Percentiles rank a stretch among this genome's conserved stretches.
Evolutionary conservation across 1,140 invertebrate genomes (phyloP).

Genomic region (Drosophila rhopaloa): DNA sequence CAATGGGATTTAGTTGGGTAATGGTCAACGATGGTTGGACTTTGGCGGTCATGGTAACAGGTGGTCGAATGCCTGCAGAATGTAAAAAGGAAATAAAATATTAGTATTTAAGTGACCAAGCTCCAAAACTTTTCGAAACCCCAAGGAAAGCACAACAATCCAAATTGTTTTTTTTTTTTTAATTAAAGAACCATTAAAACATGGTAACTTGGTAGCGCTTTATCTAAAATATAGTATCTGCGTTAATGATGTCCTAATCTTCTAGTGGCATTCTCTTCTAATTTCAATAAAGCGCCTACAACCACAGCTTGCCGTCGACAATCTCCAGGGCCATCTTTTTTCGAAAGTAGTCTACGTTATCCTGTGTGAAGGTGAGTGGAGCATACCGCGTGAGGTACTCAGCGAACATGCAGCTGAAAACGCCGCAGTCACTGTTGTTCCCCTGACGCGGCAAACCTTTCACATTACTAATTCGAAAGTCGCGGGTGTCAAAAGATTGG

Average conservation of each 20-base stretch:
- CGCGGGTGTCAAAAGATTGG: slow-evolving; percentile 88
- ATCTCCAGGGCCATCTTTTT: slow-evolving; percentile 97
- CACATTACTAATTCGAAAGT: slow-evolving; percentile 89
- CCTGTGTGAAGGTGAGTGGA: slow-evolving; percentile 91
- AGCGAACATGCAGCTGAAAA: slow-evolving; percentile 98
- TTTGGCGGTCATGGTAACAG: slow-evolving; percentile 80
- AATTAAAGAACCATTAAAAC: background rate
- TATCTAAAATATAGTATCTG: background rate
- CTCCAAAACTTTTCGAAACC: background rate
- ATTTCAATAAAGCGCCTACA: background rate
- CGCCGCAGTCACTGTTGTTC: slow-evolving; percentile 98
- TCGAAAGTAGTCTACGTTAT: slow-evolving; percentile 97
- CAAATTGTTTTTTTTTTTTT: no score
- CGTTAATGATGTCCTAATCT: no score
- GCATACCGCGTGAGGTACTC: slow-evolving; percentile 93
- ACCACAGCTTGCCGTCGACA: slow-evolving; percentile 78
- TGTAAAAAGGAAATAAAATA: background rate
- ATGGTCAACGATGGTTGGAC: slow-evolving; percentile 83
- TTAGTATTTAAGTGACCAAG: background rate
- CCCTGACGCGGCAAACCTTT: slow-evolving; percentile 95
- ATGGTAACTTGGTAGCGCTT: background rate
- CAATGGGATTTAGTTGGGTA: slow-evolving; percentile 76
- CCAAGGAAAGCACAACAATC: background rate
- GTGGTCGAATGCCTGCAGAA: slow-evolving; percentile 63
- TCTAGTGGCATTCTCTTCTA: no score